Percentiles rank a stretch among this genome's conserved stretches.
Evolutionary conservation across 2,113 vertebrate species (phyloP).

Genomic region (Tyto alba): DNA sequence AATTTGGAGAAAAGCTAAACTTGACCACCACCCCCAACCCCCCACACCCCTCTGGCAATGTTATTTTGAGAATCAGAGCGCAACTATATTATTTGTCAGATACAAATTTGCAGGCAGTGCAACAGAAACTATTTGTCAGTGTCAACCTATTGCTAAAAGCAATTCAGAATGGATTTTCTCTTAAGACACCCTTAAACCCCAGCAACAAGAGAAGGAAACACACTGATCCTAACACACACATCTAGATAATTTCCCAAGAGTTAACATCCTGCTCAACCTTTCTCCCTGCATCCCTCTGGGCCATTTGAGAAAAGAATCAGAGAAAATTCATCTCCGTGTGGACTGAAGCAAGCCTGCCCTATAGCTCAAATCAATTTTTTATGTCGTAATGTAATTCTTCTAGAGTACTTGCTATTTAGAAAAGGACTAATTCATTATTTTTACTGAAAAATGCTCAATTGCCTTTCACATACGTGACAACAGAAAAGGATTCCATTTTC

Average conservation of each 20-base stretch:
- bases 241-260: not conserved
- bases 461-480: not conserved
- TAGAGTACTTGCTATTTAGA: not conserved
- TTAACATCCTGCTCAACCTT: not conserved
- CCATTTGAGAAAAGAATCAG: not conserved
- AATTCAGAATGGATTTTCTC: not conserved
- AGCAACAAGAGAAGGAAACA: not conserved
- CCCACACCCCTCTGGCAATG: too few relatives aligned
- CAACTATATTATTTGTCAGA: not conserved
- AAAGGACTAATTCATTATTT: not conserved
- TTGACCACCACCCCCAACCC: not conserved
- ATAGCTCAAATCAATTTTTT: not conserved
- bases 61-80: not conserved
- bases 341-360: not conserved
- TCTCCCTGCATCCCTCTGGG: not conserved
- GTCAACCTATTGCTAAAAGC: not conserved
- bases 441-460: not conserved
- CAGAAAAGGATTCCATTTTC: not conserved
- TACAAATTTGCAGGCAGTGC: not conserved
- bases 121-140: not conserved
- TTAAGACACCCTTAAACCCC: not conserved
- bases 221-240: not conserved
- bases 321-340: not conserved
- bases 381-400: not conserved
- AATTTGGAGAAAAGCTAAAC: not conserved